Conservation (phyloP, 2,113 vertebrate species). For the Mirza zaza region DNA sequence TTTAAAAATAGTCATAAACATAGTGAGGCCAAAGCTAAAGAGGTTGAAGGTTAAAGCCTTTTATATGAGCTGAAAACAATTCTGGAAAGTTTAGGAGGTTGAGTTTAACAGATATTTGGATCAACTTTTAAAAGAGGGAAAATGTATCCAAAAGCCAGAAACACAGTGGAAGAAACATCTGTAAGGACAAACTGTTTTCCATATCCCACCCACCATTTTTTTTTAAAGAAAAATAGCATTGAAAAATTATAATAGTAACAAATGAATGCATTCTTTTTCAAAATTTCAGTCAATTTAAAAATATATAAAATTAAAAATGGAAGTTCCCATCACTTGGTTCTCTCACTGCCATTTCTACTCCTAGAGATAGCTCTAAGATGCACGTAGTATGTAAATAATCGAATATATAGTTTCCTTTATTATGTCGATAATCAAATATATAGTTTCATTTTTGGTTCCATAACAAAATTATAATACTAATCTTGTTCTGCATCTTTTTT, state of each 20-base stretch:
- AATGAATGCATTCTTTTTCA: conserved; percentile 20
- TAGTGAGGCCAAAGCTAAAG: not conserved
- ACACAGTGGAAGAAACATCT: conserved; percentile 58
- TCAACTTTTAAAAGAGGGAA: conserved; percentile 64
- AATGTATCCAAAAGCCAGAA: conserved; percentile 61
- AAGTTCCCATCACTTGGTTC: not conserved
- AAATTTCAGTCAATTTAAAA: conserved; percentile 1
- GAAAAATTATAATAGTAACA: conserved; percentile 21
- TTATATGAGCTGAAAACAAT: conserved; percentile 47
- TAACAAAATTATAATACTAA: not conserved
- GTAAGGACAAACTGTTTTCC: conserved; percentile 63
- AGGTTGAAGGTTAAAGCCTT: conserved; percentile 38
- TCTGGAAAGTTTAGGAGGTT: conserved; percentile 30
- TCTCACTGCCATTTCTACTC: not conserved
- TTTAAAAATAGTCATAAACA: conserved; percentile 54
- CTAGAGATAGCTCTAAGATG: not conserved
- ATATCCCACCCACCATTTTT: not conserved
- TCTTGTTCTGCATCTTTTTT: not conserved
- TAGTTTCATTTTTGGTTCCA: not conserved
- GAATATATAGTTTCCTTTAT: not conserved
- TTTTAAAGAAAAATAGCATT: conserved; percentile 10
- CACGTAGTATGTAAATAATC: not conserved
- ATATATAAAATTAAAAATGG: not conserved
- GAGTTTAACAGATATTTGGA: conserved; percentile 65
- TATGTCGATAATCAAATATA: conserved; percentile 4